Evolutionary conservation across 2,888 invertebrate species (phyloP).

Genomic region (Eristalis intricaria): DNA sequence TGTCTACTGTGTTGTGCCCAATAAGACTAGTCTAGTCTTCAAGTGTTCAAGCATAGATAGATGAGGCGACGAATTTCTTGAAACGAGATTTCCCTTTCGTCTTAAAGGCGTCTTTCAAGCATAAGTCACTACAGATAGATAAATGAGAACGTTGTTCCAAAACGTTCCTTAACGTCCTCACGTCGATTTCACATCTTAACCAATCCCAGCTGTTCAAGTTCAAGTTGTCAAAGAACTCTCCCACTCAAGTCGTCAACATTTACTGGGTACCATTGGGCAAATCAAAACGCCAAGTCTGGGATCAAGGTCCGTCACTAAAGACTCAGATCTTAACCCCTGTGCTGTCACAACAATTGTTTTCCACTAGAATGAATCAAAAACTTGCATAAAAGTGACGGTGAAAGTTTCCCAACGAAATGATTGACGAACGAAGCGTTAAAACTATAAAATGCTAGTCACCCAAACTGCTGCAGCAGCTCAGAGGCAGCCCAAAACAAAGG

Average conservation of each 20-base stretch:
- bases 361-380: not conserved
- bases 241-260: not conserved
- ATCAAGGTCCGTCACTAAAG: not conserved
- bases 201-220: too few relatives aligned
- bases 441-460: not conserved
- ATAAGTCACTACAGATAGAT: too few relatives aligned
- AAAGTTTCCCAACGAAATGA: not conserved
- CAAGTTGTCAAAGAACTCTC: not conserved
- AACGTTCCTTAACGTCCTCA: too few relatives aligned
- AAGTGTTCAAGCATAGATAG: too few relatives aligned
- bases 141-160: too few relatives aligned
- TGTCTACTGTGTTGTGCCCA: too few relatives aligned
- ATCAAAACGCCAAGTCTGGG: not conserved
- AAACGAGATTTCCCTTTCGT: too few relatives aligned
- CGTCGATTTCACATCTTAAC: too few relatives aligned
- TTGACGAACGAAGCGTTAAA: not conserved
- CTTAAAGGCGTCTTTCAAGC: too few relatives aligned
- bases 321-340: not conserved
- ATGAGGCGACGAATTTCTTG: too few relatives aligned
- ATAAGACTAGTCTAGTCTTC: too few relatives aligned
- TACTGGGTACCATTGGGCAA: not conserved
- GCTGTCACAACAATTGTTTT: not conserved
- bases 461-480: not conserved
- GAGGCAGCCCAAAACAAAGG: constrained; percentile 27
- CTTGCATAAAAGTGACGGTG: not conserved